Evolutionary conservation across 2,797 vertebrate genomes (phyloP).

Genomic region (Arctocebus calabarensis): DNA sequence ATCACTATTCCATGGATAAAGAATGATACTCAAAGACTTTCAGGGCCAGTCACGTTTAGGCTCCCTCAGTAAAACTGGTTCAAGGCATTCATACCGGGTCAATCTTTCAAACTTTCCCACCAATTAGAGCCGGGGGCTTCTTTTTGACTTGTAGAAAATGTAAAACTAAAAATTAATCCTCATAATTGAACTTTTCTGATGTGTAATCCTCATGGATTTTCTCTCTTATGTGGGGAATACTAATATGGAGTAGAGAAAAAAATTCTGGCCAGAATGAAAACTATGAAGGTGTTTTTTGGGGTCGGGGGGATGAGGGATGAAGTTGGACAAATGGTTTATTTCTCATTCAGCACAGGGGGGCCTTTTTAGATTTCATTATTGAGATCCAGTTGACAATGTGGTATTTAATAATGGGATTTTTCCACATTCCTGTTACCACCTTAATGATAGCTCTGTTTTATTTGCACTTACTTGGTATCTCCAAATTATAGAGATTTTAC

Average conservation of each 20-base stretch:
- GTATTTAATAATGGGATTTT: constrained; percentile 11
- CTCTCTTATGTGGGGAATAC: background rate
- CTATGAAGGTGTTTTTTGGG: background rate
- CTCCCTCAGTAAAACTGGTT: background rate
- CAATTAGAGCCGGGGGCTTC: background rate
- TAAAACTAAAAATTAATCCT: constrained; percentile 23
- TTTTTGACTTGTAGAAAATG: constrained; percentile 11
- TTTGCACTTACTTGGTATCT: background rate
- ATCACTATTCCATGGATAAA: background rate
- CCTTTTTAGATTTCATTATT: background rate
- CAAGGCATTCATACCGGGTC: background rate
- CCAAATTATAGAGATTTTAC: constrained; percentile 23
- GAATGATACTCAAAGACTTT: background rate
- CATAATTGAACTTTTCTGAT: background rate
- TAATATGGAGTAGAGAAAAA: background rate
- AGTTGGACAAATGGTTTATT: background rate
- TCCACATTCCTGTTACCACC: background rate
- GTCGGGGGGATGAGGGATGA: background rate
- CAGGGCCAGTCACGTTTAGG: background rate
- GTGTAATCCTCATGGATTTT: background rate
- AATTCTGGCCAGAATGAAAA: background rate
- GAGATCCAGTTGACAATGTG: background rate
- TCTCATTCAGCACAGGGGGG: background rate
- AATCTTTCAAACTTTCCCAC: background rate
- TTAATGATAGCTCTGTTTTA: background rate